These are phyloP conservation scores for Panzeria rudis DNA, from an alignment of 2,888 invertebrate species.

Conservation along the genomic window DNA sequence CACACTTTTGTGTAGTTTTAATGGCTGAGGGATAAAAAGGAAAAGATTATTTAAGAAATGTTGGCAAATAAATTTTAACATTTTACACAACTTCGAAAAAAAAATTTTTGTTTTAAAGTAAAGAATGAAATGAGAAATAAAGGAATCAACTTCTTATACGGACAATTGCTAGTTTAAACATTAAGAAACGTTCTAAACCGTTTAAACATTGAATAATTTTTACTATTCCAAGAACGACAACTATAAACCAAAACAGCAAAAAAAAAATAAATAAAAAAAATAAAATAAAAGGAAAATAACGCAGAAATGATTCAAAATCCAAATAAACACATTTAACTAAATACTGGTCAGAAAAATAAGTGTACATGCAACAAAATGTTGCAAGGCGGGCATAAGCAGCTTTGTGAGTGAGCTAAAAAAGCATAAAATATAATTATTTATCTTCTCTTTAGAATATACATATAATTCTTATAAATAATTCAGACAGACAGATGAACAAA, in stretches of 20 bases:
- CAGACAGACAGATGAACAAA: too few species aligned
- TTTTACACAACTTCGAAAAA: conserved; percentile 52
- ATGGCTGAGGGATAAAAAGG: conserved; percentile 51
- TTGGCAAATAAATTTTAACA: conserved; percentile 71
- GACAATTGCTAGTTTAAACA: conserved; percentile 61
- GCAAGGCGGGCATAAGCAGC: not conserved
- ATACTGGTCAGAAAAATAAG: not conserved
- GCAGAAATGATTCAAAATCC: conserved; percentile 53
- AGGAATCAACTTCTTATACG: conserved; percentile 35
- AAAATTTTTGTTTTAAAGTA: conserved; percentile 17
- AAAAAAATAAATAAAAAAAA: not conserved
- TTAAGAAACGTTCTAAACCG: conserved; percentile 41
- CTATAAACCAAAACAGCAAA: not conserved
- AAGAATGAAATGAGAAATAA: conserved; percentile 12
- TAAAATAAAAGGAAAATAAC: conserved; percentile 1
- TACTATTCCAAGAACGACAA: conserved; percentile 63
- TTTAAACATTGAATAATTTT: conserved; percentile 50
- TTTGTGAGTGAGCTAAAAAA: not conserved
- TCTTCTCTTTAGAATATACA: too few species aligned
- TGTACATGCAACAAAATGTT: conserved; percentile 16
- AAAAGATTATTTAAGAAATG: conserved; percentile 64
- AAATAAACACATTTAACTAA: conserved; percentile 50
- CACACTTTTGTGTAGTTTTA: not conserved
- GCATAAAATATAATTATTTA: too few species aligned
- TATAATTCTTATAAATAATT: too few species aligned